These are phyloP conservation scores for Petrolisthes cinctipes DNA, from an alignment of 2,888 invertebrate species.

Conservation along the genomic window DNA sequence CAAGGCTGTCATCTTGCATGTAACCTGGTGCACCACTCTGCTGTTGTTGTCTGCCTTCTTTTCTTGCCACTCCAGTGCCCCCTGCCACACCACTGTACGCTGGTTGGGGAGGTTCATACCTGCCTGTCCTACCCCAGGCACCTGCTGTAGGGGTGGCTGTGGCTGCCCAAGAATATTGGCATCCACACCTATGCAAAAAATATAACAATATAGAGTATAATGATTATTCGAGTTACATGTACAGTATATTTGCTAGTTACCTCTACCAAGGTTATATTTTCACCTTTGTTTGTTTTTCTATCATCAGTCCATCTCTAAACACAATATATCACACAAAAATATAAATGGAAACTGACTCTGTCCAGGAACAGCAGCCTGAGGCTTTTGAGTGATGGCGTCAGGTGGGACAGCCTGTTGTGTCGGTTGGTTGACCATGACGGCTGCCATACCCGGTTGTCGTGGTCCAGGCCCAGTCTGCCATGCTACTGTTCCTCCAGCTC, in stretches of 20 bases:
- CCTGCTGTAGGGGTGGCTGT: constrained; percentile 2
- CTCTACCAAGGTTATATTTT: too few relatives aligned
- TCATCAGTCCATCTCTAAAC: too few relatives aligned
- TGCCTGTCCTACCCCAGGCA: neutral
- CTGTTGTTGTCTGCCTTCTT: constrained; percentile 82
- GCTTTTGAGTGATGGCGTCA: neutral
- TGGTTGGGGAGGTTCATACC: constrained; percentile 69
- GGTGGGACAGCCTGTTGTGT: constrained; percentile 23
- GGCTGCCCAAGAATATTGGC: constrained; percentile 9
- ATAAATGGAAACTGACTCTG: neutral
- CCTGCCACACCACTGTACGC: constrained; percentile 81
- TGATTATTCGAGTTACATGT: too few relatives aligned
- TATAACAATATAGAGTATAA: neutral
- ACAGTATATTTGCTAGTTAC: too few relatives aligned
- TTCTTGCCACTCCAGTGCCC: constrained; percentile 92
- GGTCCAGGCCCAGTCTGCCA: constrained; percentile 9
- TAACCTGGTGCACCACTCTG: constrained; percentile 82
- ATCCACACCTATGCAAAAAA: constrained; percentile 31
- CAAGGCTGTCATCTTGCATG: constrained; percentile 77
- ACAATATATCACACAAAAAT: too few relatives aligned
- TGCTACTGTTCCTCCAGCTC: neutral
- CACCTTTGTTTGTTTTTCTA: too few relatives aligned
- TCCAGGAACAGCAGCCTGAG: neutral
- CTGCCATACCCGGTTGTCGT: neutral
- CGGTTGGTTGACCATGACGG: constrained; percentile 41